Conservation (phyloP, 1,140 invertebrate genomes). For the Mizuhopecten yessoensis region DNA sequence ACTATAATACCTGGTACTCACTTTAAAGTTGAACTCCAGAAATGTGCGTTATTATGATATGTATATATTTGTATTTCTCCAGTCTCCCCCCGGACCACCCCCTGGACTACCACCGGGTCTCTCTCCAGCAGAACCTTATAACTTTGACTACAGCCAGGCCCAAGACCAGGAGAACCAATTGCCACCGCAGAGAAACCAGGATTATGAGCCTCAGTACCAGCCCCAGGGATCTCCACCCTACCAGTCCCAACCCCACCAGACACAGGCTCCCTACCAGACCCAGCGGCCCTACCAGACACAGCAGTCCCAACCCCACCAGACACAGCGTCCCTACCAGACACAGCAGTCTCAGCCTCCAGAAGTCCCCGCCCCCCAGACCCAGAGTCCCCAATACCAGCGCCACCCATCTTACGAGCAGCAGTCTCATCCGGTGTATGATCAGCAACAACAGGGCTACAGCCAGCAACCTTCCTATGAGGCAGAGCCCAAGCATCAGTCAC, state of each 20-base stretch:
- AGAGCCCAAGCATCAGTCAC: neutral
- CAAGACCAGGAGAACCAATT: neutral
- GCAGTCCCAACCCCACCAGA: slow-evolving; percentile 49
- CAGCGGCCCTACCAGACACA: neutral
- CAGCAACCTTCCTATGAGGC: slow-evolving; percentile 24
- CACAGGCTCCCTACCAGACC: neutral
- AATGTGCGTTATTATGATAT: no score
- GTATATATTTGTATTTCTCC: neutral
- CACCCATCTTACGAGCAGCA: neutral
- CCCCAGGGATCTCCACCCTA: neutral
- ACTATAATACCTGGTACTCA: no score
- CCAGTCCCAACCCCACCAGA: neutral
- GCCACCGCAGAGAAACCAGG: neutral
- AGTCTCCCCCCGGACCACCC: neutral
- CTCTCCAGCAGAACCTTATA: neutral
- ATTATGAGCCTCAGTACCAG: slow-evolving; percentile 2
- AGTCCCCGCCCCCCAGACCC: slow-evolving; percentile 16
- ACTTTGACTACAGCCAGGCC: slow-evolving; percentile 19
- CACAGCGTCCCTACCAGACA: neutral
- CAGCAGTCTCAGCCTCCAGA: slow-evolving; percentile 49
- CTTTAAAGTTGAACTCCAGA: no score
- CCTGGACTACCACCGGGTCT: neutral
- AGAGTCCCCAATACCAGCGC: neutral
- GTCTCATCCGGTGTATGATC: neutral
- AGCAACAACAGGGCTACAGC: neutral